Conservation (phyloP, 2,888 invertebrate genomes). For the Eutolmus rufibarbis region DNA sequence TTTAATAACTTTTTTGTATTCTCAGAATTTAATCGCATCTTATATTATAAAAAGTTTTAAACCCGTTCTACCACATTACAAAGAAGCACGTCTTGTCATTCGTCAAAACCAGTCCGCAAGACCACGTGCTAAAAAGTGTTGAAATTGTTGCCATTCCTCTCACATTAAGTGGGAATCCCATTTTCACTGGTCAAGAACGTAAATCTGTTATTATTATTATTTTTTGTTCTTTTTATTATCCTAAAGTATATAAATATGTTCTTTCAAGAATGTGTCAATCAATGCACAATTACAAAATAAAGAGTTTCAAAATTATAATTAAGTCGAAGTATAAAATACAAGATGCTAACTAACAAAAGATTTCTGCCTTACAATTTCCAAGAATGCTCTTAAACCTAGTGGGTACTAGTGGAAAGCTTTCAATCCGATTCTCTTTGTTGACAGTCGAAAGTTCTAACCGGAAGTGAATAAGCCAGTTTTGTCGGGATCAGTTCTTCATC, state of each 20-base stretch:
- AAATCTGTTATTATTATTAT: not conserved
- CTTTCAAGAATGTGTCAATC: not conserved
- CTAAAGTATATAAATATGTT: too few species aligned
- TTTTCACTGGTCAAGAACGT: not conserved
- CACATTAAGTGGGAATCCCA: not conserved
- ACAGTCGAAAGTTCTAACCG: too few species aligned
- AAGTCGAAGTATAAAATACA: not conserved
- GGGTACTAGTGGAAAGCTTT: too few species aligned
- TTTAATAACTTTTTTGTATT: not conserved
- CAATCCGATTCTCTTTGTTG: too few species aligned
- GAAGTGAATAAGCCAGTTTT: too few species aligned
- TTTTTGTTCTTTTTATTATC: too few species aligned
- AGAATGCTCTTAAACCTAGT: too few species aligned
- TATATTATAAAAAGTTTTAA: not conserved
- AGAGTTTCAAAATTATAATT: not conserved
- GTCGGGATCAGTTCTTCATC: too few species aligned
- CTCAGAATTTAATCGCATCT: not conserved
- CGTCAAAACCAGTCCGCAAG: not conserved
- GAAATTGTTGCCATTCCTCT: not conserved
- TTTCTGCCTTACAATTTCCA: too few species aligned
- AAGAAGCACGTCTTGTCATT: not conserved
- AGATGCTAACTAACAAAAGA: too few species aligned
- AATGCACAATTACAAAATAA: not conserved
- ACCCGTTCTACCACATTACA: not conserved
- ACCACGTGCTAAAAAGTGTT: not conserved